Percentiles rank a stretch among this genome's conserved stretches.
Conservation (phyloP, 1,140 invertebrate species). For the Scylla paramamosain region DNA sequence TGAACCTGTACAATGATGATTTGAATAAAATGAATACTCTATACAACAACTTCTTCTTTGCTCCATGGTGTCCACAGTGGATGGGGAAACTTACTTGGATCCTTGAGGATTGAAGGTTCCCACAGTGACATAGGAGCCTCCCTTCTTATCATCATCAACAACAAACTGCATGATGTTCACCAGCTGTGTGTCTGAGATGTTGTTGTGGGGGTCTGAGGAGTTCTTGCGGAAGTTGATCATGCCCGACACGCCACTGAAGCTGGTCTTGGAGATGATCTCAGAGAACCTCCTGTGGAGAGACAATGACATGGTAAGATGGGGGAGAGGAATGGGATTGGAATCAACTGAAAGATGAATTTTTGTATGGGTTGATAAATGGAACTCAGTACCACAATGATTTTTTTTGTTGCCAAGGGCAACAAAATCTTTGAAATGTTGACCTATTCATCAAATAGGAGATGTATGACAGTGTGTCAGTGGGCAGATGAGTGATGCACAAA, state of each 20-base stretch:
- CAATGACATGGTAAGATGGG: background rate
- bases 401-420: too few relatives aligned
- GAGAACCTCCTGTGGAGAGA: conserved; percentile 80
- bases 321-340: background rate
- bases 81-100: background rate
- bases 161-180: conserved; percentile 87
- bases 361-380: too few relatives aligned
- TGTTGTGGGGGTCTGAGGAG: conserved; percentile 86
- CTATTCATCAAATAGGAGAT: too few relatives aligned
- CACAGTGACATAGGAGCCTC: conserved; percentile 81
- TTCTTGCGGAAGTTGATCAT: conserved; percentile 86
- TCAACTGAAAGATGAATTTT: background rate
- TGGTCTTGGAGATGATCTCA: conserved; percentile 82
- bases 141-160: conserved; percentile 39
- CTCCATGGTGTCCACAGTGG: too few relatives aligned
- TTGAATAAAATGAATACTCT: too few relatives aligned
- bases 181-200: conserved; percentile 85
- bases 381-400: too few relatives aligned
- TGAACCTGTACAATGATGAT: too few relatives aligned
- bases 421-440: too few relatives aligned
- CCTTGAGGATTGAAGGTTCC: conserved; percentile 64
- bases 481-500: too few relatives aligned
- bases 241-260: conserved; percentile 89
- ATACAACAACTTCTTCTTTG: too few relatives aligned
- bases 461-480: too few relatives aligned